Evolutionary conservation across 2,888 invertebrate species (phyloP), one percentile per base, ranked within the genome.

Genomic region (Zaprionus bogoriensis): DNA sequence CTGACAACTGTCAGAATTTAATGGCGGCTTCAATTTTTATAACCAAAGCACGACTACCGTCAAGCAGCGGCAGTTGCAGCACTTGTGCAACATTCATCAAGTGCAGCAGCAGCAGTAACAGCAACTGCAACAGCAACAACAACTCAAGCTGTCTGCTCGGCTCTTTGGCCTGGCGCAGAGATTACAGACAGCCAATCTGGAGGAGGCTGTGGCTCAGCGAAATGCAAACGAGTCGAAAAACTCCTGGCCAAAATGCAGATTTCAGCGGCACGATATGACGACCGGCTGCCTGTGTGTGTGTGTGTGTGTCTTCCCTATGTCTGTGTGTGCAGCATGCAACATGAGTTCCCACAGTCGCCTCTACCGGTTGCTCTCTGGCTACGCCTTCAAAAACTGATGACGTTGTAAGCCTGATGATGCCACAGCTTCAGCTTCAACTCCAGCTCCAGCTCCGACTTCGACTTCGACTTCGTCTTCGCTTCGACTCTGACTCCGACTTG

Each of bases 1-100:
- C 81, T 87, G 83, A 84, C 83, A 84, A 84, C 83, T 84, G 83
- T 84, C 83, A 87, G 87, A 87, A 82, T 82, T 87, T 87, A 85
- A 84, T 84, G 83, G 83, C 87, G 87, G 79, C 80, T 79, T 77
- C 82, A 82, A 81, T 87, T 87, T 82, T 87, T 84, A 84, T 82
- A 84, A 84, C 83, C 82, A 66, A 82, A 82, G 87, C 83, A 84
- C 83, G 83, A 84, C 87, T 87, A 84, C 83, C 77, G 83, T 77
- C 74, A 66, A 20, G 55, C 55, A 41, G 42, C 52, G 30, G 50
- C 53, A 20, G 7, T 14, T 14, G 36, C 54, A 45, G 30, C 46
- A 22, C 20, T 47, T 20, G 38, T 46, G 42, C 52, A 22, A 36
- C 51, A 9, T 47, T 14, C 41, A 41, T n/a, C 41, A 25, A 17